A percentile compares a stretch with the other conserved stretches of the same genome.
phyloP scores from a whole-genome alignment of 37 sponge, comb jelly and placozoan species.

The Ephydatia muelleri region DNA sequence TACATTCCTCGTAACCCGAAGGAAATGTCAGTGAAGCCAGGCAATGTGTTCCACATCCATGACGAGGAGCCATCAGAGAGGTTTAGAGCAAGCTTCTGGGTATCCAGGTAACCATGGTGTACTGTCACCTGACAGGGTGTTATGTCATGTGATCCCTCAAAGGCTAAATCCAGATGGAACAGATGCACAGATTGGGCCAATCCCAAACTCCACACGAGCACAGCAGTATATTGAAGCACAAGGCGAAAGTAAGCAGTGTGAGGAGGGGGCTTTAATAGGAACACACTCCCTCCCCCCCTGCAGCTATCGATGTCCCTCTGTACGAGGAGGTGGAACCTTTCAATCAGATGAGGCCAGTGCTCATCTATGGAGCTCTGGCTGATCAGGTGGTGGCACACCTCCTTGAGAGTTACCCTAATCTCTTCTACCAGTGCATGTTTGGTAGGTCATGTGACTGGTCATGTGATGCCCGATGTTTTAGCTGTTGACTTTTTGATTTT shows the following conservation, averaged over 20 bases:
- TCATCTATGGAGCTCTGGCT: conserved; percentile 68
- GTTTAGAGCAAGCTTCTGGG: conserved; percentile 67
- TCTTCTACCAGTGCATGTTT: conserved; percentile 51
- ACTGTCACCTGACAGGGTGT: no score
- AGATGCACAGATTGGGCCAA: conserved; percentile 69
- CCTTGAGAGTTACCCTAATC: conserved; percentile 64
- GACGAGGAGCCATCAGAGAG: conserved; percentile 64
- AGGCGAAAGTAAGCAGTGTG: conserved; percentile 55
- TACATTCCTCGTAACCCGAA: conserved; percentile 69
- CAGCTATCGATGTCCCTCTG: conserved; percentile 44
- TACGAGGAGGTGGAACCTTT: conserved; percentile 83
- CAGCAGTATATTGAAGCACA: conserved; percentile 71
- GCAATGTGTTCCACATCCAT: conserved; percentile 76
- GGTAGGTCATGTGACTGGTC: conserved; percentile 34
- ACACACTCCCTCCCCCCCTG: background rate
- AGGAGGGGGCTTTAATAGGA: background rate
- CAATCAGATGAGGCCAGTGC: conserved; percentile 57
- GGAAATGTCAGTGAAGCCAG: conserved; percentile 55
- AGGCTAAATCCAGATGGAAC: conserved; percentile 69
- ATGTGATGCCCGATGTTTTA: background rate
- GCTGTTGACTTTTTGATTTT: background rate
- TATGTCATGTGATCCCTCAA: no score
- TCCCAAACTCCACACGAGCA: conserved; percentile 70
- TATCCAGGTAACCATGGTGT: conserved; percentile 5
- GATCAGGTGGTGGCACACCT: conserved; percentile 53